A percentile compares a stretch with the other conserved stretches of the same genome.
These are phyloP conservation scores for Hyposoter didymator DNA, from an alignment of 2,888 invertebrate species.

Conservation along the genomic window DNA sequence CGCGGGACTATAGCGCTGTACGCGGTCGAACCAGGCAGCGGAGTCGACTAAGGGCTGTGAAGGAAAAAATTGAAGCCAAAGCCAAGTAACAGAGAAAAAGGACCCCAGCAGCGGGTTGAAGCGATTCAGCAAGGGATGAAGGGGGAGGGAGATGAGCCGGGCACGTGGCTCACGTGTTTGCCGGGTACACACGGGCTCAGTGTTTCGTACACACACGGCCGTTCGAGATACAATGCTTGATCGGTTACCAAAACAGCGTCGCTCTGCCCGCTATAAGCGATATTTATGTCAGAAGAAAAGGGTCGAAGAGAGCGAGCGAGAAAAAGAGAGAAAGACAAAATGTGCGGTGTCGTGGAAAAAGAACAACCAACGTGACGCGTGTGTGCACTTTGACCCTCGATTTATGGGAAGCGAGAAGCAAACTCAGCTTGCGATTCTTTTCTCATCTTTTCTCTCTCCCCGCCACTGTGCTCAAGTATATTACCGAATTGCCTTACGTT, in stretches of 20 bases:
- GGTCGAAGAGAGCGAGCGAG: constrained; percentile 65
- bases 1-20: not conserved
- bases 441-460: constrained; percentile 24
- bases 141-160: constrained; percentile 72
- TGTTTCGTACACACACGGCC: constrained; percentile 81
- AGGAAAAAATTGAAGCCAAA: constrained; percentile 51
- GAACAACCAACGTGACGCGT: constrained; percentile 76
- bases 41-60: not conserved
- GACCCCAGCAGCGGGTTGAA: constrained; percentile 48
- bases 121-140: constrained; percentile 59
- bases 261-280: constrained; percentile 82
- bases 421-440: constrained; percentile 52
- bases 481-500: constrained; percentile 27
- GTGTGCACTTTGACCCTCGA: constrained; percentile 50
- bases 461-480: not conserved
- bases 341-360: constrained; percentile 77
- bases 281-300: constrained; percentile 84
- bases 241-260: constrained; percentile 84
- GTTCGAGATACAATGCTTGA: constrained; percentile 81
- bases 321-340: constrained; percentile 61
- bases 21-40: not conserved
- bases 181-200: constrained; percentile 81
- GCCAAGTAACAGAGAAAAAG: constrained; percentile 35
- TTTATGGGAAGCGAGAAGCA: constrained; percentile 35
- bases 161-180: constrained; percentile 83